Evolutionary conservation across 2,888 invertebrate genomes (phyloP).

Genomic region (Stratiomys singularior): DNA sequence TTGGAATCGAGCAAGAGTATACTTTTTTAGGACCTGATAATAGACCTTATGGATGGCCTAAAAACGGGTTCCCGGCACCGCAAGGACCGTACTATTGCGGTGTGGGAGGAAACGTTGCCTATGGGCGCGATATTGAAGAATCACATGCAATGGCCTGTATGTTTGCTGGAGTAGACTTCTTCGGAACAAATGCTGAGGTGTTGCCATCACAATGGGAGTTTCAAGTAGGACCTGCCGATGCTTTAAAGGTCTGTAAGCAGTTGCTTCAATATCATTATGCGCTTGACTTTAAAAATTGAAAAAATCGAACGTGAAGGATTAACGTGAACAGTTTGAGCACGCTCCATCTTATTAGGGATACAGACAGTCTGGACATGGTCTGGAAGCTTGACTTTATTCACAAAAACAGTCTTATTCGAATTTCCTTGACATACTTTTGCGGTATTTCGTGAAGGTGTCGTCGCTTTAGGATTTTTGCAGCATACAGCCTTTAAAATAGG

Average conservation of each 20-base stretch:
- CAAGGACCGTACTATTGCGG: constrained; percentile 87
- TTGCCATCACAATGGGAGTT: constrained; percentile 82
- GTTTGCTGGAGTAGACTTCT: constrained; percentile 80
- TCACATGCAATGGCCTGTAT: constrained; percentile 77
- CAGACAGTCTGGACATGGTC: background rate
- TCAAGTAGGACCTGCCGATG: constrained; percentile 73
- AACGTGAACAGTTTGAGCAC: background rate
- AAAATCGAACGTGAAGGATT: background rate
- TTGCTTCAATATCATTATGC: no score
- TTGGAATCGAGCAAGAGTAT: constrained; percentile 78
- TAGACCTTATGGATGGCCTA: constrained; percentile 81
- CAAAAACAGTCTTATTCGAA: background rate
- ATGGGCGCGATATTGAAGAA: constrained; percentile 84
- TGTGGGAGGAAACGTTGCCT: constrained; percentile 80
- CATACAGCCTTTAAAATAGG: background rate
- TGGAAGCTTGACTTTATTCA: background rate
- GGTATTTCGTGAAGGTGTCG: background rate
- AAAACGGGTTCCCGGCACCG: constrained; percentile 74
- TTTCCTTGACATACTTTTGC: background rate
- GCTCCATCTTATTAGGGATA: background rate
- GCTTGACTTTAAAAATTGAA: no score
- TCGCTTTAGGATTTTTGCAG: background rate
- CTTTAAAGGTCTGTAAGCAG: constrained; percentile 66
- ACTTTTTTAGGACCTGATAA: constrained; percentile 69
- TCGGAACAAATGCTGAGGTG: constrained; percentile 85